phyloP scores from a whole-genome alignment of 2,113 vertebrate species.

The Meriones unguiculatus region DNA sequence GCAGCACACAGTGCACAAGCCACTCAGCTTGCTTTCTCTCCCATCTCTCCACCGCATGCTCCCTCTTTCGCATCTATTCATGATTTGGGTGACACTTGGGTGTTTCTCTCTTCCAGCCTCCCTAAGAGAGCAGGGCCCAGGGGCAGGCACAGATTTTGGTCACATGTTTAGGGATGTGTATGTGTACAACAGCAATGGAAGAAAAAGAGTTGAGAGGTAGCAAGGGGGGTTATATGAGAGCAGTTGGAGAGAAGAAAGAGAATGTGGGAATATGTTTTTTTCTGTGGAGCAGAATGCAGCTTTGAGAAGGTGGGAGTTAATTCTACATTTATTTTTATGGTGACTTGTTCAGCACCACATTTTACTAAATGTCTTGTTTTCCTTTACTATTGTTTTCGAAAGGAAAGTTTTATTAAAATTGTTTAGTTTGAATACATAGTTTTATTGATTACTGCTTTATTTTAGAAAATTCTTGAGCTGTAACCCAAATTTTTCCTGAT shows the following conservation, averaged over 20 bases:
- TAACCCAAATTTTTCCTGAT: constrained; percentile 73
- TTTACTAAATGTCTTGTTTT: background rate
- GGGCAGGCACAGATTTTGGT: too few species aligned
- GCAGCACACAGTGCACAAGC: too few species aligned
- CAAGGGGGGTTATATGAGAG: background rate
- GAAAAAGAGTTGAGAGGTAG: background rate
- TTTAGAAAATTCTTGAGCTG: constrained; percentile 71
- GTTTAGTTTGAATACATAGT: background rate
- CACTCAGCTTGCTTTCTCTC: too few species aligned
- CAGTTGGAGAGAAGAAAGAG: background rate
- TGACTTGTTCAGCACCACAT: background rate
- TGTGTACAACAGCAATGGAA: background rate
- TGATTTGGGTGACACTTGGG: too few species aligned
- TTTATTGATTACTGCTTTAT: constrained; percentile 49
- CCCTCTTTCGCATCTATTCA: too few species aligned
- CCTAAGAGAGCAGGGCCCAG: too few species aligned
- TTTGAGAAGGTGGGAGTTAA: constrained; percentile 81
- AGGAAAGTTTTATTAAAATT: background rate
- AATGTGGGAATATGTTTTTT: background rate
- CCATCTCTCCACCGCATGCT: too few species aligned
- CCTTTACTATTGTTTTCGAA: background rate
- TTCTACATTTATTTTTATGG: constrained; percentile 46
- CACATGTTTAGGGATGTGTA: too few species aligned
- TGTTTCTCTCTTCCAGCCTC: too few species aligned
- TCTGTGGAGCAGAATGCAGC: constrained; percentile 74